Base-by-base conservation (phyloP, 2,113 vertebrate genomes). In the Cynocephalus volans region DNA sequence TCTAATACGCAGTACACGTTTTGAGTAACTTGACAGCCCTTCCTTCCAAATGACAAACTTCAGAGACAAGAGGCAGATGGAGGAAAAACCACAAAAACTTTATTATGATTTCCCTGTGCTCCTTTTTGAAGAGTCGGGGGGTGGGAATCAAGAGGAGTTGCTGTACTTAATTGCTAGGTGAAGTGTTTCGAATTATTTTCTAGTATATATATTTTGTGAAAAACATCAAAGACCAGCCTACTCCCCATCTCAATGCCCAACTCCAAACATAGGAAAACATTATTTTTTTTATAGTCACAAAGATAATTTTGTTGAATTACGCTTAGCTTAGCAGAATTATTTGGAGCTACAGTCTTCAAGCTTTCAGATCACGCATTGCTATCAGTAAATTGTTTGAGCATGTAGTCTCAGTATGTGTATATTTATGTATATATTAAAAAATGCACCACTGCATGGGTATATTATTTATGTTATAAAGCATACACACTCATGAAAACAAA, bases 31-130 rank as follows among this genome's bases (percentile, higher is more conserved):
- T 41, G 60, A 65, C 33, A 81, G 56, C 13, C 33, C 36, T 93
- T 91, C 19, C 58, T 90, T 88, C 48, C 2, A 96, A 96, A 94
- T 64, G 41, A 77, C 69, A 93, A 93, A 80, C 52, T 96, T 90
- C 17, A 89, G 28, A 24, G 23, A 86, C 45, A 73, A 95, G 54
- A 93, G 41, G 64, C 45, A 84, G 50, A 23, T 28, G 15, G 62
- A 91, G 36, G 21, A 28, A 94, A 84, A 81, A 73, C 17, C 2
- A 26, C 17, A 36, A 94, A 95, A 88, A 88, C 15, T 75, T 83
- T 77, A 36, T 65, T 50, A 33, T 26, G 10, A 86, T 85, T 96
- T 97, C 8, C 76, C 24, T n/a, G 5, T 85, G 9, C 36, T 88
- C 26, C 48, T 60, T 96, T 93, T 92, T 88, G 7, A 93, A 96